Base-by-base conservation (phyloP, 2,888 invertebrate genomes). In the Drosophila gaucha region DNA sequence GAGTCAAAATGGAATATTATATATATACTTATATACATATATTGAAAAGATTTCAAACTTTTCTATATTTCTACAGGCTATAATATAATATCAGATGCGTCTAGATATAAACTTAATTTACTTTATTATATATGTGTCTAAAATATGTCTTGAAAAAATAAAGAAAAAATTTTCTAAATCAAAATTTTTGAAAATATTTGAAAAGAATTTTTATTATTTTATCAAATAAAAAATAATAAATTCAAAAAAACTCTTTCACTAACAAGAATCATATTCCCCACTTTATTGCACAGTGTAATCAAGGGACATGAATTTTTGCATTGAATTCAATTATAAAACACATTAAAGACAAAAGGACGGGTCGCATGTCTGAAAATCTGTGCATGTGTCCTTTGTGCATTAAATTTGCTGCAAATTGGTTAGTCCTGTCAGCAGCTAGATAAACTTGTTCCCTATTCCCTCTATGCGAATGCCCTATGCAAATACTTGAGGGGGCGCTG, bases 341-440 rank as follows among this genome's bases (percentile, higher is more conserved):
- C 72, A 75, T 69, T 67, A 74, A 88, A 71, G 63, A 56, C 64
- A 71, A 67, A 65, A 67, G 78, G 24, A 26, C 33, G 36, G 46
- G 58, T 59, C 43, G 55, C 49, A 62, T 68, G 74, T 68, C 67
- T 73, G 78, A 57, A 68, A 77, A 77, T 80, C 67, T 62, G 67
- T 74, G 82, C 74, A 52, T 54, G 63, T 51, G 62, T 84, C 68
- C 78, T 79, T 78, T 77, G 75, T 71, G 84, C 78, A 71, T 72
- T 80, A 88, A 88, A 89, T 86, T 89, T 89, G 88, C 88, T 83
- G 84, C 77, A 86, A 86, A 89, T 89, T 86, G 88, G 88, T 86
- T 76, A 84, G 75, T 83, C 88, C 60, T 89, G 89, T 89, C 73
- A 71, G 46, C 75, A 57, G 72, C 80, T 71, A 77, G 86, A 86